A percentile compares a stretch with the other conserved stretches of the same genome.
These are phyloP conservation scores for Enteromius viviparus DNA, from an alignment of 2,797 vertebrate species.

Conservation along the genomic window DNA sequence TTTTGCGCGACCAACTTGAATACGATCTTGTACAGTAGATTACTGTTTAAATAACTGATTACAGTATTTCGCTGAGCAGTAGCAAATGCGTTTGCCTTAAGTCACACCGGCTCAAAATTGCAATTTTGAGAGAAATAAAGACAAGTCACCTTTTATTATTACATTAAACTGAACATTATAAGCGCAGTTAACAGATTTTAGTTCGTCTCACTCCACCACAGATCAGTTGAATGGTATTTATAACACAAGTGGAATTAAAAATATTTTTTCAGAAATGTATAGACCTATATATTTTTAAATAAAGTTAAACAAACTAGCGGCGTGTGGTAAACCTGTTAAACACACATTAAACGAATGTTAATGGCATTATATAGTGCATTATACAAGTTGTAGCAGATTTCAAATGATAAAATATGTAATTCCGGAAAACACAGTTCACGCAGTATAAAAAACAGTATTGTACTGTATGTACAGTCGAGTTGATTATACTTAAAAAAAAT, in stretches of 20 bases:
- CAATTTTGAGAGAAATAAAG: neutral
- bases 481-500: neutral
- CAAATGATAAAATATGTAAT: neutral
- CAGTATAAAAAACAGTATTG: too few relatives aligned
- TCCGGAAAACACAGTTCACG: neutral
- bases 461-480: neutral
- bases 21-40: too few relatives aligned
- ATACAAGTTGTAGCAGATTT: neutral
- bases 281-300: neutral
- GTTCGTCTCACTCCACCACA: neutral
- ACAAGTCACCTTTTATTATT: neutral
- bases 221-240: neutral
- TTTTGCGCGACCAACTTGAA: too few relatives aligned
- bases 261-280: neutral
- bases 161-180: too few relatives aligned
- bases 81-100: neutral
- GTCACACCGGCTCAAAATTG: too few relatives aligned
- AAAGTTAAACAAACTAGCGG: neutral
- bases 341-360: neutral
- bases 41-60: too few relatives aligned
- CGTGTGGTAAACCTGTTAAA: neutral
- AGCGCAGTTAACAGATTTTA: neutral
- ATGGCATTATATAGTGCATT: neutral
- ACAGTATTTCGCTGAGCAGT: neutral
- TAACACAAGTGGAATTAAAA: neutral